A percentile compares a stretch with the other conserved stretches of the same genome.
Conservation (phyloP, 2,888 invertebrate genomes). For the Eilema caniola region DNA sequence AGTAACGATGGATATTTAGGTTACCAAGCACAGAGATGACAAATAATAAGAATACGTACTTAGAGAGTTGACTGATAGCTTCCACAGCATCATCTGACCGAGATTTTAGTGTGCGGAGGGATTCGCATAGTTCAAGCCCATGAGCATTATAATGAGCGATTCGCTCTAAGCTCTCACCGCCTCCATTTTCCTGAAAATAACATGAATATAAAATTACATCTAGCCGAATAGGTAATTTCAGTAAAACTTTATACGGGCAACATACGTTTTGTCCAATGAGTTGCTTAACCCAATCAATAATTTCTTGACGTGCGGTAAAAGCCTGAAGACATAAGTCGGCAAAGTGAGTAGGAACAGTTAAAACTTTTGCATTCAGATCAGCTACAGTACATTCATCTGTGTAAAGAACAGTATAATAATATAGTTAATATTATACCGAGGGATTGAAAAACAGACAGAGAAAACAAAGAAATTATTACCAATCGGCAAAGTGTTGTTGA, state of each 20-base stretch:
- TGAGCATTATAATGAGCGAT: slow-evolving; percentile 73
- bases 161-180: slow-evolving; percentile 65
- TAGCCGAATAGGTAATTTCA: not conserved
- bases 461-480: slow-evolving; percentile 54
- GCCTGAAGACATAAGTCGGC: slow-evolving; percentile 78
- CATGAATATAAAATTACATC: not conserved
- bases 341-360: slow-evolving; percentile 71
- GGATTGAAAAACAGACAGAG: not conserved
- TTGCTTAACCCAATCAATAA: slow-evolving; percentile 80
- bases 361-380: slow-evolving; percentile 68
- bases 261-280: slow-evolving; percentile 67
- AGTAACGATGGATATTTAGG: not conserved
- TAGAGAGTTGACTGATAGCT: slow-evolving; percentile 69
- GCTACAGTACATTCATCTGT: slow-evolving; percentile 70
- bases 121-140: slow-evolving; percentile 73
- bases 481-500: slow-evolving; percentile 62
- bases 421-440: not conserved
- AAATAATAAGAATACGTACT: slow-evolving; percentile 55
- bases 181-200: slow-evolving; percentile 52
- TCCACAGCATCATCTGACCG: slow-evolving; percentile 69
- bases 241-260: slow-evolving; percentile 7
- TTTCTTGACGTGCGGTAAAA: slow-evolving; percentile 76
- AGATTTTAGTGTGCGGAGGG: slow-evolving; percentile 69
- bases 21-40: not conserved
- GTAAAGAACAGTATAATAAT: not conserved